phyloP scores from a whole-genome alignment of 2,888 invertebrate genomes.

The Belgica antarctica region DNA sequence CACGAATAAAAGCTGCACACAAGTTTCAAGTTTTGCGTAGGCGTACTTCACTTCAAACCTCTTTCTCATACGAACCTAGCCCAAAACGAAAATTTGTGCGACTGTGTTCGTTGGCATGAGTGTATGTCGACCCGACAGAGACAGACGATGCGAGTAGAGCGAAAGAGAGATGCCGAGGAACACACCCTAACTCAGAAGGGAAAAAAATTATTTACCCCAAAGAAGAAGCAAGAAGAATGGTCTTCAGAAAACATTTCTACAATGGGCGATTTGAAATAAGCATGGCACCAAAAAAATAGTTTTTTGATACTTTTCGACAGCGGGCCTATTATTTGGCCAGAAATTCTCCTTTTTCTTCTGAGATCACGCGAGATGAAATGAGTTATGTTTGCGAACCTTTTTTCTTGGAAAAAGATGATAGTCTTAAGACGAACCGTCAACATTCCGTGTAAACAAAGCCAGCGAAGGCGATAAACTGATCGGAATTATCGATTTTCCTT shows the following conservation, averaged over 20 bases:
- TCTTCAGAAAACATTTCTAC: not conserved
- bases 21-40: conserved; percentile 13
- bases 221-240: not conserved
- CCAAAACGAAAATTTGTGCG: conserved; percentile 24
- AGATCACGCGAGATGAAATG: too few relatives aligned
- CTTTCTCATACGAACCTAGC: conserved; percentile 16
- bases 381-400: too few relatives aligned
- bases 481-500: too few relatives aligned
- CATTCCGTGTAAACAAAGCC: too few relatives aligned
- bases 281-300: not conserved
- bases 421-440: too few relatives aligned
- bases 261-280: not conserved
- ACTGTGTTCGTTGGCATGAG: not conserved
- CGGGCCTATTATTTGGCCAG: too few relatives aligned
- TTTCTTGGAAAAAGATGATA: too few relatives aligned
- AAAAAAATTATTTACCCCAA: conserved; percentile 21
- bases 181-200: conserved; percentile 1
- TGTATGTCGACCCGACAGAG: conserved; percentile 3
- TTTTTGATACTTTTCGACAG: too few relatives aligned
- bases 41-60: conserved; percentile 6
- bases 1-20: conserved; percentile 6
- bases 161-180: not conserved
- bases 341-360: too few relatives aligned
- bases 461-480: too few relatives aligned
- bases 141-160: not conserved